Percentiles rank a stretch among this genome's conserved stretches.
Conservation (phyloP, 2,888 invertebrate genomes). For the Amiota mariae region DNA sequence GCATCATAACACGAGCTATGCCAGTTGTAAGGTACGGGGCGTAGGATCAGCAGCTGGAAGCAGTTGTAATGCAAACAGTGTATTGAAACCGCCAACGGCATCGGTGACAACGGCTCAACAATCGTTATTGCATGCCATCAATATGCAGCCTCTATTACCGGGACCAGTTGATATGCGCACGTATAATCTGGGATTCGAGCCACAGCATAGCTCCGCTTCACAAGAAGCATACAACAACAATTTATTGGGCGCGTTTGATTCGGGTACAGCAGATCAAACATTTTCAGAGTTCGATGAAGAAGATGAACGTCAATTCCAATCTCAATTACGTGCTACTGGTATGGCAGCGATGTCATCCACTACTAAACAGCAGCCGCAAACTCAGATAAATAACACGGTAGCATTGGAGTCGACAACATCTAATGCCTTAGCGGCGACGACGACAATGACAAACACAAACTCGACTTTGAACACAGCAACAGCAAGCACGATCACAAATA, state of each 20-base stretch:
- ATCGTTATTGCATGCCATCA: conserved; percentile 75
- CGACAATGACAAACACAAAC: conserved; percentile 13
- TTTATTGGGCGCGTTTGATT: conserved; percentile 80
- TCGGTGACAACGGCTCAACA: conserved; percentile 40
- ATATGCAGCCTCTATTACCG: conserved; percentile 84
- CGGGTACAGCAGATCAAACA: conserved; percentile 81
- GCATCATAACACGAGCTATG: conserved; percentile 48
- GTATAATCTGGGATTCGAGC: conserved; percentile 78
- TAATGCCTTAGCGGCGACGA: neutral
- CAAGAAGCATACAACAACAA: conserved; percentile 78
- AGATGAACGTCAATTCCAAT: conserved; percentile 83
- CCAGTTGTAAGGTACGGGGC: conserved; percentile 65
- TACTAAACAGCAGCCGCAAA: conserved; percentile 33
- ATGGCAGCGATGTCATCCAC: conserved; percentile 65
- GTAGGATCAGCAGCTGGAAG: conserved; percentile 39
- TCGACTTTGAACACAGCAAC: conserved; percentile 14
- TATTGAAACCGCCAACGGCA: conserved; percentile 74
- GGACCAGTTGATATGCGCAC: conserved; percentile 94
- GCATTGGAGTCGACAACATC: neutral
- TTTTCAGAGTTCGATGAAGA: conserved; percentile 86
- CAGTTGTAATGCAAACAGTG: conserved; percentile 29
- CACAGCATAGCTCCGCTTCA: conserved; percentile 74
- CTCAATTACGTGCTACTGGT: conserved; percentile 78
- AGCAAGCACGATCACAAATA: conserved; percentile 41
- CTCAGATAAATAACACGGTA: neutral